Evolutionary conservation across 1,140 invertebrate genomes (phyloP), one percentile per base, ranked within the genome.

Genomic region (Zophobas morio): DNA sequence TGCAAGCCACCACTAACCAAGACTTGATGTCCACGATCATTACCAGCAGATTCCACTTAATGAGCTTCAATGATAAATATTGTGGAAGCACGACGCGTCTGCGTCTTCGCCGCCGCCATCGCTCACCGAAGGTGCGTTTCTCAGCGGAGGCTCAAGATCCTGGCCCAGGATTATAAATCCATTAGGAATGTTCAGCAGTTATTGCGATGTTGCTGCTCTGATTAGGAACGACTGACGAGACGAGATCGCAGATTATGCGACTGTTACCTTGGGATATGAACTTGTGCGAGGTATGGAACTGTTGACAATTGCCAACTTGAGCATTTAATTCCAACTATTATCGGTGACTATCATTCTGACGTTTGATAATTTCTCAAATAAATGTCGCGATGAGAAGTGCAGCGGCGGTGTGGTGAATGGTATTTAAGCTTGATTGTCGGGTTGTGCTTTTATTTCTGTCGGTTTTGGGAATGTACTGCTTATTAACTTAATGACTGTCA

Each of bases 221-320:
- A 84, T 82, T 81, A 78, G 77, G 74, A 75, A 79, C 63, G 57
- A 66, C 79, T 79, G 79, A 79, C 75, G 74, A 81, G 73, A 73
- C 75, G 70, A 78, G 74, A 82, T 80, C 81, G 77, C 78, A 81
- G 81, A 84, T 84, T 82, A 84, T 75, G 80, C 80, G 80, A 84
- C 79, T 80, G 79, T 80, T 82, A 81, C 82, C 82, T 83, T 80
- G 82, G 82, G 82, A 83, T 76, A 82, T 77, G 77, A 81, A 81
- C 71, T 81, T 80, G 73, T 77, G 60, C 6, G 71, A 57, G 77
- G 75, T 77, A 77, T 49, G 79, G 74, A 66, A 77, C 70, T 78
- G 81, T 79, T 78, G 81, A 81, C 80, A 80, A 81, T 70, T 74
- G 76, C 75, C 71, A 53, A 76, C 70, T 70, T 77, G 49, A 20